These are phyloP conservation scores for Noctua janthe DNA, from an alignment of 2,888 invertebrate species.

Conservation along the genomic window DNA sequence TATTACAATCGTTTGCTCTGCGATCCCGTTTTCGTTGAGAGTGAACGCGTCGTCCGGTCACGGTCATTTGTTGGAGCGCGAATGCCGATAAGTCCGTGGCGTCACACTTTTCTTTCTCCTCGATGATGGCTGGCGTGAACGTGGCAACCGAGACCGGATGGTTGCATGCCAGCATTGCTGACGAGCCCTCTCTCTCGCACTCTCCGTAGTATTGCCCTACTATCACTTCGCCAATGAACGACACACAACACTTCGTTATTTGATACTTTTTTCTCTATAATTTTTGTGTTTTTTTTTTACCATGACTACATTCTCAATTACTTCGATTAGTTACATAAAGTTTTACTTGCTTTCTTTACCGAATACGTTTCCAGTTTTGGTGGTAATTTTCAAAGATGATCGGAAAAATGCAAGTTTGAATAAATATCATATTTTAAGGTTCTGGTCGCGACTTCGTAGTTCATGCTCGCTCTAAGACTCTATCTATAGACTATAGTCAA, in stretches of 20 bases:
- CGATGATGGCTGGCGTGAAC: constrained; percentile 62
- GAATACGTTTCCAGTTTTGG: not conserved
- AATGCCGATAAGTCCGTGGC: constrained; percentile 74
- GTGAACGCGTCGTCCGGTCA: constrained; percentile 83
- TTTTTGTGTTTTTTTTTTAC: constrained; percentile 11
- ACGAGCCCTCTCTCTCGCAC: constrained; percentile 79
- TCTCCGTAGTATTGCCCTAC: constrained; percentile 82
- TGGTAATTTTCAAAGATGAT: not conserved
- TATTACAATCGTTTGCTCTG: constrained; percentile 72
- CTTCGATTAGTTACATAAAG: constrained; percentile 24
- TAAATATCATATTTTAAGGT: not conserved
- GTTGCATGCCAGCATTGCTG: constrained; percentile 62
- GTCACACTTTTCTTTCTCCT: constrained; percentile 79
- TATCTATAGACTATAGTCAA: not conserved
- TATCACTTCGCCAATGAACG: constrained; percentile 82
- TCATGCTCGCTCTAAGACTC: not conserved
- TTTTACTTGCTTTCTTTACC: not conserved
- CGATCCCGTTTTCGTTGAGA: constrained; percentile 80
- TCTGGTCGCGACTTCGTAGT: not conserved
- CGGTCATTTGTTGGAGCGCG: constrained; percentile 78
- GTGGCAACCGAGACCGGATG: constrained; percentile 66
- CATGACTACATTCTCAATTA: constrained; percentile 41
- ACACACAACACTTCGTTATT: constrained; percentile 75
- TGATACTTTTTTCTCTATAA: constrained; percentile 57
- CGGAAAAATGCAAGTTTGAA: not conserved